Base-by-base conservation (phyloP, 2,113 vertebrate genomes). In the Melierax canorus region DNA sequence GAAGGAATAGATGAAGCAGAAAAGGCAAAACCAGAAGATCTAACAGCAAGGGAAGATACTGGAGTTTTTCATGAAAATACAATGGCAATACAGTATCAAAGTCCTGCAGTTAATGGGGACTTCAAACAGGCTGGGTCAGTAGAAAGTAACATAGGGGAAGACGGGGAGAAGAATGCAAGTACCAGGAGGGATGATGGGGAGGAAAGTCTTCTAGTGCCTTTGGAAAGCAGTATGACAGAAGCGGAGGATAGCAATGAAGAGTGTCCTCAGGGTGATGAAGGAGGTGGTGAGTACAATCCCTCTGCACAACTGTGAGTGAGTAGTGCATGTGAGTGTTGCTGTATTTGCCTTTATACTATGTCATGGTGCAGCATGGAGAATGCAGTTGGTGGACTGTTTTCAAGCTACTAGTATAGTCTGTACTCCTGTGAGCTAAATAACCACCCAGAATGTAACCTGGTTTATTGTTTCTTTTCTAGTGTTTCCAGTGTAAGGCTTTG, bases 231-330 rank as follows among this genome's bases (percentile, higher is more conserved):
- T 24, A 6, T 4, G 19, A 4, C 36, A 45, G 43, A 81, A 30
- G n/a, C 1, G 43, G 63, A 95, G 71, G 87, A 64, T 34, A 86
- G 66, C 80, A 71, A 11, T 1, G 69, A 85, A 12, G 94, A 91
- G 66, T 7, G 23, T 69, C 15, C 13, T 41, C 20, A 63, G 76
- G 55, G 56, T 34, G 93, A 96, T 1, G 15, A 84, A 39, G 93
- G 60, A 86, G 98, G 91, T 80, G 99, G 99, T 99, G 97, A 99
- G 99, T 99, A 93, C 20, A 30, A 85, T 36, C 62, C 41, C 26
- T 14, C 15, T 69, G 69, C 41, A 36, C 6, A 55, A 15, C 77
- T 39, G 67, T 79, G 69, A 22, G 64, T 51, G 79, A 29, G 41
- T n/a, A 7, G 20, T 89, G 93, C 85, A 20, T 75, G 93, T 63